Percentiles rank a stretch among this genome's conserved stretches.
These are phyloP conservation scores for Acanthochromis polyacanthus DNA, from an alignment of 2,113 vertebrate genomes.

Conservation along the genomic window DNA sequence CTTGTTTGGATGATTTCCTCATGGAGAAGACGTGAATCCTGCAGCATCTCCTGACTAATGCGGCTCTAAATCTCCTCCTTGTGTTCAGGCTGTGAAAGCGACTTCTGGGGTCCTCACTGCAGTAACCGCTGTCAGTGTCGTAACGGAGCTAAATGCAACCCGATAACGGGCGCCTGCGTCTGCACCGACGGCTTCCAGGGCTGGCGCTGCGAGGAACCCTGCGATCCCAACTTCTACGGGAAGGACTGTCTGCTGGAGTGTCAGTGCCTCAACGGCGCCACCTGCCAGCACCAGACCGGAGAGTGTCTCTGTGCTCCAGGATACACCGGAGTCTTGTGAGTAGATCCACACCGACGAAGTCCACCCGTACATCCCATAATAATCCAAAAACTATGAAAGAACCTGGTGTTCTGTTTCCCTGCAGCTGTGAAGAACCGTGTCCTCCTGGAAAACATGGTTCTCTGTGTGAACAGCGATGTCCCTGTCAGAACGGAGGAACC, in stretches of 20 bases:
- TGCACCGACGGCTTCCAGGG: slow-evolving; percentile 92
- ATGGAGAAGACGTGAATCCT: no score
- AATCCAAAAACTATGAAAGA: no score
- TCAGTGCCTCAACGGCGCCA: slow-evolving; percentile 91
- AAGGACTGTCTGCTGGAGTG: slow-evolving; percentile 91
- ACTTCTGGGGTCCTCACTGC: slow-evolving; percentile 96
- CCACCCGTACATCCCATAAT: no score
- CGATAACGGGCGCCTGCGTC: slow-evolving; percentile 94
- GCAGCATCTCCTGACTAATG: no score
- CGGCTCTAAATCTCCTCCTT: neutral
- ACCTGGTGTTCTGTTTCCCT: neutral
- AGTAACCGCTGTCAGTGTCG: slow-evolving; percentile 95
- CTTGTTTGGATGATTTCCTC: neutral
- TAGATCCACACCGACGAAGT: slow-evolving; percentile 22
- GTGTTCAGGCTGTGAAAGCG: slow-evolving; percentile 90
- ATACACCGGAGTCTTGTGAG: slow-evolving; percentile 93
- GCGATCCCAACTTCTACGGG: slow-evolving; percentile 86
- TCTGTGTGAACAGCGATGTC: slow-evolving; percentile 91
- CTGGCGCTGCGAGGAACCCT: slow-evolving; percentile 94
- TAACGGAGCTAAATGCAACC: slow-evolving; percentile 93
- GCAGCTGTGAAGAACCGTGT: slow-evolving; percentile 92
- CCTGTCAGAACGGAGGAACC: slow-evolving; percentile 92
- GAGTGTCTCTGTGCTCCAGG: slow-evolving; percentile 92
- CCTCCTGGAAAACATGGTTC: slow-evolving; percentile 92
- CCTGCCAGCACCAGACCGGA: slow-evolving; percentile 91